Conservation (phyloP, 1,140 invertebrate species). For the Notospermus geniculatus region DNA sequence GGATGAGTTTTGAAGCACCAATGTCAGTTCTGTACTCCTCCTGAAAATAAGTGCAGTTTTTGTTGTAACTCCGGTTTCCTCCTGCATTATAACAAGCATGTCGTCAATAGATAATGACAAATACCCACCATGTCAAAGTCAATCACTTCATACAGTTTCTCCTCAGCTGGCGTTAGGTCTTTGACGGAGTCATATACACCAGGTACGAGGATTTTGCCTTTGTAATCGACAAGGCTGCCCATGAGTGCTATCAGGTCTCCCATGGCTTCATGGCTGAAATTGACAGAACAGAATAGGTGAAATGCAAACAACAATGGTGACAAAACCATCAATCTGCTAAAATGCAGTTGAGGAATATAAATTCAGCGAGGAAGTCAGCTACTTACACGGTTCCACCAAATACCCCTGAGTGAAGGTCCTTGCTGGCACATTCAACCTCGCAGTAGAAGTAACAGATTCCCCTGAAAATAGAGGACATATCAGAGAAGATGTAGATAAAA, state of each 20-base stretch:
- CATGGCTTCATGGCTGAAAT: conserved; percentile 54
- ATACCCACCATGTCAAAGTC: conserved; percentile 75
- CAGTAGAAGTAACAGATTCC: conserved; percentile 91
- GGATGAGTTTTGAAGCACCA: conserved; percentile 69
- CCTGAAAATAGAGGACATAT: conserved; percentile 44
- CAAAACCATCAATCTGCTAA: no score
- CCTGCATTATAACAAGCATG: conserved; percentile 7
- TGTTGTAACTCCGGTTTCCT: not conserved
- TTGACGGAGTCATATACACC: conserved; percentile 50
- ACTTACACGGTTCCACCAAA: conserved; percentile 78
- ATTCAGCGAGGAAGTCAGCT: not conserved
- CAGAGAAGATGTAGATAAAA: no score
- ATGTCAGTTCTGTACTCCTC: conserved; percentile 74
- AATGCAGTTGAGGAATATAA: not conserved
- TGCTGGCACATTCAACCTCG: conserved; percentile 82
- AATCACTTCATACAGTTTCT: conserved; percentile 77
- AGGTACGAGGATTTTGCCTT: conserved; percentile 49
- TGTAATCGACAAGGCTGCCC: conserved; percentile 41
- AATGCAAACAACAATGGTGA: no score
- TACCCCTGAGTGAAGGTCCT: conserved; percentile 94
- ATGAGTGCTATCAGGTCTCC: conserved; percentile 47
- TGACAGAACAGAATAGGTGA: conserved; percentile 4
- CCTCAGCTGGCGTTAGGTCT: conserved; percentile 68
- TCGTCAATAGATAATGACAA: not conserved
- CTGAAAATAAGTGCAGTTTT: conserved; percentile 25